These are phyloP conservation scores for Grallaria varia DNA, from an alignment of 2,113 vertebrate genomes.

Conservation along the genomic window DNA sequence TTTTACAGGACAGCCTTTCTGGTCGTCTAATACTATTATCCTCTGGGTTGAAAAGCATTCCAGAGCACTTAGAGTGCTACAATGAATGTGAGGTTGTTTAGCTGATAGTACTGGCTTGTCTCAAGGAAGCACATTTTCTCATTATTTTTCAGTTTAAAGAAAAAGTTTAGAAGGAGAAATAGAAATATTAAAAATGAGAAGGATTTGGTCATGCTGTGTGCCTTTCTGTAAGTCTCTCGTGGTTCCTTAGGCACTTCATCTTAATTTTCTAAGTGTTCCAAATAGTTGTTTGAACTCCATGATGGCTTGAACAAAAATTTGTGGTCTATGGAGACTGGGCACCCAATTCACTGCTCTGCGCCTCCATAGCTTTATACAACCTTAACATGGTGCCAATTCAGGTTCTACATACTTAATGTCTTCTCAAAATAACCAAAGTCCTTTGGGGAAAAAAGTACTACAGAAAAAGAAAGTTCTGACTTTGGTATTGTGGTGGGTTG, in stretches of 20 bases:
- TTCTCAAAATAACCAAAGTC: background rate
- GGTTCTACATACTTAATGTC: background rate
- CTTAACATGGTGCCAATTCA: background rate
- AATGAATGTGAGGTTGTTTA: slow-evolving; percentile 37
- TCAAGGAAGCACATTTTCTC: slow-evolving; percentile 43
- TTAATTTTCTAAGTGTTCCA: background rate
- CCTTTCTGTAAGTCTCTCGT: background rate
- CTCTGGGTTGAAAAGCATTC: slow-evolving; percentile 59
- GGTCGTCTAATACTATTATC: slow-evolving; percentile 56
- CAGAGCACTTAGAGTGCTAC: slow-evolving; percentile 31
- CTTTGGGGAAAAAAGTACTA: background rate
- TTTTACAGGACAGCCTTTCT: slow-evolving; percentile 60
- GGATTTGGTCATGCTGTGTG: background rate
- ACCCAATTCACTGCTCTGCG: background rate
- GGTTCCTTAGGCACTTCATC: background rate
- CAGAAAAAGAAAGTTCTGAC: background rate
- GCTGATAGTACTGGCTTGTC: slow-evolving; percentile 43
- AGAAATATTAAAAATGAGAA: slow-evolving; percentile 43
- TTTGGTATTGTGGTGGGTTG: background rate
- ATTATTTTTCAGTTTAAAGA: slow-evolving; percentile 24
- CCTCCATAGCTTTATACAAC: background rate
- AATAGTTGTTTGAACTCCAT: background rate
- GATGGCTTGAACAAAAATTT: background rate
- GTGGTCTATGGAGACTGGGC: background rate
- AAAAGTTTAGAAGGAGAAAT: slow-evolving; percentile 21